phyloP scores from a whole-genome alignment of 2,888 invertebrate species.

The Autographa gamma region DNA sequence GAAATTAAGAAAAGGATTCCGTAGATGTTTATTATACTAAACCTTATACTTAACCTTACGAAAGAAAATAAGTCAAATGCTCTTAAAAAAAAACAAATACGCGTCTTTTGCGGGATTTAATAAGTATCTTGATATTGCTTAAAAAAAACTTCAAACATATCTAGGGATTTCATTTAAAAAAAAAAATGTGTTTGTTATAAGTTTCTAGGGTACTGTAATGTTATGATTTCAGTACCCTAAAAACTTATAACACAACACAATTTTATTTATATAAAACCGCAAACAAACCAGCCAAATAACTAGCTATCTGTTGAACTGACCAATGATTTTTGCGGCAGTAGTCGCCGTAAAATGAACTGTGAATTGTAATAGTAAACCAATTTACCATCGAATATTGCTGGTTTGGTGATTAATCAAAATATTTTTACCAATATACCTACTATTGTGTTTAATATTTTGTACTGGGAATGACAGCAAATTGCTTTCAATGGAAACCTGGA shows the following conservation, averaged over 20 bases:
- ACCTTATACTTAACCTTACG: too few species aligned
- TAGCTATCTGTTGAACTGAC: not conserved
- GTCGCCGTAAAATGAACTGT: not conserved
- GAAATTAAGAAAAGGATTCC: not conserved
- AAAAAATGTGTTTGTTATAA: too few species aligned
- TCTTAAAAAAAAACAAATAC: too few species aligned
- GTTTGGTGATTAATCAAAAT: not conserved
- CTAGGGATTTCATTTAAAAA: too few species aligned
- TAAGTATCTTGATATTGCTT: too few species aligned
- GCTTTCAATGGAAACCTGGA: too few species aligned
- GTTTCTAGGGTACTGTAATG: too few species aligned
- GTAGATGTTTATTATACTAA: not conserved
- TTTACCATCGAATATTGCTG: not conserved
- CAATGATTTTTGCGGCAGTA: not conserved
- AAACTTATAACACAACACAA: not conserved
- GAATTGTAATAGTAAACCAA: slow-evolving; percentile 4
- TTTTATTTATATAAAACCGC: not conserved
- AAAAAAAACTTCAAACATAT: too few species aligned
- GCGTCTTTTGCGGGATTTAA: too few species aligned
- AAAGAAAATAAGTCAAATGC: too few species aligned
- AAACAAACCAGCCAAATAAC: slow-evolving; percentile 1
- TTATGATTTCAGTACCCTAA: not conserved
- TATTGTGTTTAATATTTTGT: too few species aligned
- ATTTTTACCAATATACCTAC: not conserved
- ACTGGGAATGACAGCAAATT: too few species aligned